Conservation (phyloP, 2,888 invertebrate species). For the Lycocerus yunnanus region DNA sequence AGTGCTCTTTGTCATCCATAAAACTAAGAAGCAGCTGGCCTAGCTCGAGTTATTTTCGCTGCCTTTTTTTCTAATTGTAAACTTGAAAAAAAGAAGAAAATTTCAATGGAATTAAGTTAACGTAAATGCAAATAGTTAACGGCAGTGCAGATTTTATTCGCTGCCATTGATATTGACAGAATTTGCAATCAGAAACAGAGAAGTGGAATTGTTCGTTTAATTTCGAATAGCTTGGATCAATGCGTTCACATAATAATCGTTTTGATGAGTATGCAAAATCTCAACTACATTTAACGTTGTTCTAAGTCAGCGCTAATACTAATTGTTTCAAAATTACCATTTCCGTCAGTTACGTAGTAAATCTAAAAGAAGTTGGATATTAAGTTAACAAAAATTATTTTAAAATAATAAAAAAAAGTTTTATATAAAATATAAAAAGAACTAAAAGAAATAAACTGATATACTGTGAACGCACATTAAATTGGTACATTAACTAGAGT, state of each 20-base stretch:
- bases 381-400: background rate
- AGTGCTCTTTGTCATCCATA: conserved; percentile 53
- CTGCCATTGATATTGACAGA: background rate
- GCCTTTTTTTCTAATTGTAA: conserved; percentile 24
- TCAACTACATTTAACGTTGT: conserved; percentile 40
- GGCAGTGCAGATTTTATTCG: background rate
- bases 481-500: conserved; percentile 10
- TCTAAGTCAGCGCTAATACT: conserved; percentile 48
- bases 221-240: conserved; percentile 41
- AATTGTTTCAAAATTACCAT: conserved; percentile 25
- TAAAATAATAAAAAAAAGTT: background rate
- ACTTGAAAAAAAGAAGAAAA: conserved; percentile 17
- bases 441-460: conserved; percentile 9
- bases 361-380: conserved; percentile 10
- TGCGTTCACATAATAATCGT: conserved; percentile 47
- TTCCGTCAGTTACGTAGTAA: conserved; percentile 22
- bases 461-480: conserved; percentile 15
- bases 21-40: conserved; percentile 51
- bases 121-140: conserved; percentile 42
- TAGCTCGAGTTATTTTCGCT: conserved; percentile 43
- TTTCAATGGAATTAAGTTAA: conserved; percentile 42
- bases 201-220: conserved; percentile 10
- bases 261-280: conserved; percentile 50
- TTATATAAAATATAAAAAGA: background rate
- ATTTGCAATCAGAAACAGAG: conserved; percentile 6